Percentiles rank a stretch among this genome's conserved stretches.
phyloP scores from a whole-genome alignment of 2,113 vertebrate genomes.

The Strigops habroptila region DNA sequence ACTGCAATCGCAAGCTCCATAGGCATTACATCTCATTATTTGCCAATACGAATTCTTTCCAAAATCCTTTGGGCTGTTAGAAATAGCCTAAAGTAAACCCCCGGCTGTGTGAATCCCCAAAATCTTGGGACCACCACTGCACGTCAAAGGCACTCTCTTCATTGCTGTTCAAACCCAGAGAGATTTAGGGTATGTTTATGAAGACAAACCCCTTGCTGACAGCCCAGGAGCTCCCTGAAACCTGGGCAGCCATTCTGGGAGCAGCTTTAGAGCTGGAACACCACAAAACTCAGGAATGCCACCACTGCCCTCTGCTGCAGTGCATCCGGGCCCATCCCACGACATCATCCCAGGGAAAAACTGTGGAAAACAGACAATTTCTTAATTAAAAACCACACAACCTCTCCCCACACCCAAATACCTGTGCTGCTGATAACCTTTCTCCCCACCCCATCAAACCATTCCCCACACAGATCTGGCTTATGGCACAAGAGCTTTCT shows the following conservation, averaged over 20 bases:
- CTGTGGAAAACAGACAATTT: fast-evolving
- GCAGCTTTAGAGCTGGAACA: neutral
- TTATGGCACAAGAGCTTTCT: fast-evolving
- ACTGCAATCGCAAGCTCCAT: neutral
- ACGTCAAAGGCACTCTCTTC: fast-evolving
- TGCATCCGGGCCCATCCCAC: fast-evolving
- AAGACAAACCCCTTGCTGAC: neutral
- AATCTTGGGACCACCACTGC: neutral
- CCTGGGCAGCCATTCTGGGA: neutral
- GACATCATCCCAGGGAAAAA: fast-evolving
- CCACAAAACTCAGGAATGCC: fast-evolving
- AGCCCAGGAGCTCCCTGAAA: neutral
- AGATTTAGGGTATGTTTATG: fast-evolving
- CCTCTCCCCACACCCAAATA: neutral
- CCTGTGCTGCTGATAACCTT: fast-evolving
- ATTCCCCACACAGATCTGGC: neutral
- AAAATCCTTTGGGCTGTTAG: neutral
- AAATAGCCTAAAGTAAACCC: neutral
- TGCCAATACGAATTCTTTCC: neutral
- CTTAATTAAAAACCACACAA: neutral
- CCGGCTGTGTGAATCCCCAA: fast-evolving
- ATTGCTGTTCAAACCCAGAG: neutral
- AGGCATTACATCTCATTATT: neutral
- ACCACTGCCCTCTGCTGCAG: neutral
- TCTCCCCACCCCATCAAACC: neutral